These are phyloP conservation scores for Nansenia antarctica DNA, from an alignment of 2,113 vertebrate species.

Conservation along the genomic window DNA sequence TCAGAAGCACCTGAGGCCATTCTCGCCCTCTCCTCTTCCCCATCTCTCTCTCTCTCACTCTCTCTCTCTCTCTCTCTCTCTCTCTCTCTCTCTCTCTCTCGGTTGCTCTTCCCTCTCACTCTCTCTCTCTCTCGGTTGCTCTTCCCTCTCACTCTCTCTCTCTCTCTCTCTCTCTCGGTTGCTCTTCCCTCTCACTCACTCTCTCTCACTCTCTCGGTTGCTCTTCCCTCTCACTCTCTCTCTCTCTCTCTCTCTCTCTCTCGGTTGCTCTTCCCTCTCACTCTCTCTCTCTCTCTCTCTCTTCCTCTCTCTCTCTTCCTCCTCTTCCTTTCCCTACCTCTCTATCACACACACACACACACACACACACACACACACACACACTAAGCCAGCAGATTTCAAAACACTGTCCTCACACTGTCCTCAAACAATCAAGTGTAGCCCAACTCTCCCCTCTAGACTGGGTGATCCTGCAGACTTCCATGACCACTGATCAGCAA, in stretches of 20 bases:
- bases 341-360: not conserved
- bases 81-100: not conserved
- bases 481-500: conserved; percentile 32
- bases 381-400: too few species aligned
- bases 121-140: not conserved
- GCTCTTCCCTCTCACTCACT: not conserved
- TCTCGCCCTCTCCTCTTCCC: not conserved
- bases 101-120: too few species aligned
- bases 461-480: conserved; percentile 22
- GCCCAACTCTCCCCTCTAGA: conserved; percentile 27
- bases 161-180: not conserved
- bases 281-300: conserved; percentile 11
- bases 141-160: not conserved
- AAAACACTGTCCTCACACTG: too few species aligned
- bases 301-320: not conserved
- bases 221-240: not conserved
- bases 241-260: conserved; percentile 6
- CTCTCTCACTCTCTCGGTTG: not conserved
- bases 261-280: not conserved
- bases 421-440: conserved; percentile 39
- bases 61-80: not conserved
- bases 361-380: too few species aligned
- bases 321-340: not conserved
- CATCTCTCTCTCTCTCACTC: conserved; percentile 11
- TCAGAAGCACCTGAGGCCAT: conserved; percentile 19